A percentile compares a stretch with the other conserved stretches of the same genome.
Evolutionary conservation across 2,888 invertebrate genomes (phyloP).

Genomic region (Ectropis crepuscularia): DNA sequence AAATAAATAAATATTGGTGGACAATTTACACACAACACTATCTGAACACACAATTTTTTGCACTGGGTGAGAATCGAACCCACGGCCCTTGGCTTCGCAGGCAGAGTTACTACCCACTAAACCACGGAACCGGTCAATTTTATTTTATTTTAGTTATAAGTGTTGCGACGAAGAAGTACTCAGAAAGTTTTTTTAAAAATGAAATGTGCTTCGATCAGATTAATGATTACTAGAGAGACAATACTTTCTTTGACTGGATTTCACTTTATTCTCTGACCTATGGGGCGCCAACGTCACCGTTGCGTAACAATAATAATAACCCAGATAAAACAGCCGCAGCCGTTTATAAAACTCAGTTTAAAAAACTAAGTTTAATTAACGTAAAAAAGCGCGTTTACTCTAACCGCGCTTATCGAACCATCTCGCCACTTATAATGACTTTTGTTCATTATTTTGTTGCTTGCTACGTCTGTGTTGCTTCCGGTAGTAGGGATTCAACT

Average conservation of each 20-base stretch:
- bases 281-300: background rate
- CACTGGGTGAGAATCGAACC: too few species aligned
- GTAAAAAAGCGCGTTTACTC: constrained; percentile 82
- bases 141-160: too few species aligned
- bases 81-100: too few species aligned
- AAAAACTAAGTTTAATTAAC: constrained; percentile 83
- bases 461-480: constrained; percentile 69
- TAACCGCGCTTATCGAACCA: constrained; percentile 77
- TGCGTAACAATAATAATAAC: constrained; percentile 12
- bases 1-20: too few species aligned
- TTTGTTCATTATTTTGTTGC: constrained; percentile 82
- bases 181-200: too few species aligned
- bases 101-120: too few species aligned
- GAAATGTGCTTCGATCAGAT: too few species aligned
- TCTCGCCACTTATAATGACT: constrained; percentile 80
- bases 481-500: constrained; percentile 54
- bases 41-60: too few species aligned
- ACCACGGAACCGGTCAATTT: too few species aligned
- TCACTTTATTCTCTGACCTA: constrained; percentile 7
- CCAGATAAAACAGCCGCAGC: constrained; percentile 75
- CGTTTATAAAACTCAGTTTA: constrained; percentile 82
- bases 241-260: constrained; percentile 22
- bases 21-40: too few species aligned
- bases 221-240: too few species aligned
- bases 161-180: too few species aligned